Evolutionary conservation across 1,140 invertebrate species (phyloP).

Genomic region (Onthophagus taurus): DNA sequence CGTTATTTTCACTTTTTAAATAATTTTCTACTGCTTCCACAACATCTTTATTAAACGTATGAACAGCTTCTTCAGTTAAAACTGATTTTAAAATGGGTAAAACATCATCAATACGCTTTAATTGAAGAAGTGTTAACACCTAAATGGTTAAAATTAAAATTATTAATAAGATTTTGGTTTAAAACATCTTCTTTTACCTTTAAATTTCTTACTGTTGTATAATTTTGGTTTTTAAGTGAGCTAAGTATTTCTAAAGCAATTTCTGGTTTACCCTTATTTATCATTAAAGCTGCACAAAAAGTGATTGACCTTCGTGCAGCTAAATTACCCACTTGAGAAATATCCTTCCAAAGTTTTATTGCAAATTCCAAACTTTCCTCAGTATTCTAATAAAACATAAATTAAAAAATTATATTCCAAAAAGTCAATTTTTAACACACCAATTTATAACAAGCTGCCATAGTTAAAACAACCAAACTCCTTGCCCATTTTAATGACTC

Average conservation of each 20-base stretch:
- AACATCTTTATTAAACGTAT: conserved; percentile 45
- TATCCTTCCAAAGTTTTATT: conserved; percentile 48
- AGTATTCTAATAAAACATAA: conserved; percentile 52
- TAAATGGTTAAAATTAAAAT: conserved; percentile 29
- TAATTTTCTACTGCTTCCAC: conserved; percentile 37
- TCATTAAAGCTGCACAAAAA: conserved; percentile 53
- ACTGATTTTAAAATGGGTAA: conserved; percentile 48
- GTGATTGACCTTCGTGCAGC: conserved; percentile 50
- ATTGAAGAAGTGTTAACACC: conserved; percentile 46
- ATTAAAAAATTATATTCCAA: background rate
- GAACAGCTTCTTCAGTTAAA: conserved; percentile 42
- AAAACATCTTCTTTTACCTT: conserved; percentile 42
- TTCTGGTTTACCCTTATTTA: conserved; percentile 57
- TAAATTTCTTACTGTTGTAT: conserved; percentile 58
- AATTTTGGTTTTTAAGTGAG: conserved; percentile 42
- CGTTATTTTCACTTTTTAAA: conserved; percentile 30
- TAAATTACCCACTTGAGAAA: conserved; percentile 42
- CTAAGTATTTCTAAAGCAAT: conserved; percentile 57
- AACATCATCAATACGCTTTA: conserved; percentile 55
- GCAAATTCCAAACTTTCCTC: conserved; percentile 56
- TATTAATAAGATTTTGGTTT: background rate
- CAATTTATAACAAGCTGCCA: conserved; percentile 67
- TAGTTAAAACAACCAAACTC: conserved; percentile 52
- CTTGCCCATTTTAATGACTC: conserved; percentile 54
- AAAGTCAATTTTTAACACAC: conserved; percentile 40